These are phyloP conservation scores for Hemistola chrysoprasaria DNA, from an alignment of 2,888 invertebrate species.

Conservation along the genomic window DNA sequence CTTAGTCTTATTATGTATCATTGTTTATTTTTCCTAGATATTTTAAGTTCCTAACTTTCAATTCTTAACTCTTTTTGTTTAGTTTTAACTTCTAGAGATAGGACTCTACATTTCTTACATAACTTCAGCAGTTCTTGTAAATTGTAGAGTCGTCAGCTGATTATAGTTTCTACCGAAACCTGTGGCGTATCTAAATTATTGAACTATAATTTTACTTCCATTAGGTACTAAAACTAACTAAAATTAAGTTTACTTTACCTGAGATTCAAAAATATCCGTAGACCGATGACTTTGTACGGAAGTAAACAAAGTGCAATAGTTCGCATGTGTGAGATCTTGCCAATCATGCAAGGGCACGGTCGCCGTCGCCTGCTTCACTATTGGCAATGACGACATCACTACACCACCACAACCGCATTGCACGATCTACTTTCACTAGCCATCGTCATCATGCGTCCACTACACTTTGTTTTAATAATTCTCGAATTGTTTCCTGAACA, in stretches of 20 bases:
- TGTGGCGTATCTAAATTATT: no score
- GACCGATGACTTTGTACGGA: constrained; percentile 39
- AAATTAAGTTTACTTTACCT: constrained; percentile 21
- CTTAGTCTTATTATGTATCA: no score
- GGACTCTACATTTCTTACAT: no score
- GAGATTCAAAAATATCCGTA: constrained; percentile 12
- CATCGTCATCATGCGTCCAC: constrained; percentile 27
- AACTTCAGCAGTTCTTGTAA: no score
- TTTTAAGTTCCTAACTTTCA: no score
- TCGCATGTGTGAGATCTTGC: constrained; percentile 57
- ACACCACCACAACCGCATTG: constrained; percentile 49
- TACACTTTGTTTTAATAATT: constrained; percentile 33
- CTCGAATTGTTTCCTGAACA: constrained; percentile 19
- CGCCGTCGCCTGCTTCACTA: constrained; percentile 27
- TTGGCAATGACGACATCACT: constrained; percentile 52
- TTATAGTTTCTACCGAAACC: no score
- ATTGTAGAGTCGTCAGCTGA: no score
- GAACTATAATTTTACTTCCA: no score
- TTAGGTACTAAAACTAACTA: neutral
- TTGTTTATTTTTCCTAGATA: no score
- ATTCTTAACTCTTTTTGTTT: no score
- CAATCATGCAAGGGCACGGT: constrained; percentile 60
- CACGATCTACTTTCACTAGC: constrained; percentile 64
- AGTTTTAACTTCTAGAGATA: no score
- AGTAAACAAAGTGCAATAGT: constrained; percentile 52